These are phyloP conservation scores for Drosophila hydei DNA, from an alignment of 1,140 invertebrate species.

Conservation along the genomic window DNA sequence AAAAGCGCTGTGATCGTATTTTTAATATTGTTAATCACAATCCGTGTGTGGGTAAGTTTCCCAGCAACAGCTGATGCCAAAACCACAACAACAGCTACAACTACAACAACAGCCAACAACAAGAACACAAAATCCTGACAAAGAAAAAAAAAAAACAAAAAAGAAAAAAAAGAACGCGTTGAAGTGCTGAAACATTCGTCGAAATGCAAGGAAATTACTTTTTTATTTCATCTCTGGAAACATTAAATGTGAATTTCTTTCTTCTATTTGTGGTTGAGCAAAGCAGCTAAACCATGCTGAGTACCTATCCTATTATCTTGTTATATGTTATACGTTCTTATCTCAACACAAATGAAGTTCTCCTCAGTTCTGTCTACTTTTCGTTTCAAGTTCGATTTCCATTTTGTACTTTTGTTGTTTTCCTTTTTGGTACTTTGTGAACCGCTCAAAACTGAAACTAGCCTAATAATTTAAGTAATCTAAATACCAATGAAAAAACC, in stretches of 20 bases:
- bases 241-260: conserved; percentile 20
- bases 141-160: conserved; percentile 14
- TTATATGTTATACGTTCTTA: conserved; percentile 37
- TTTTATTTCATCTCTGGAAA: conserved; percentile 31
- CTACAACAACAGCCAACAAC: conserved; percentile 49
- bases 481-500: conserved; percentile 49
- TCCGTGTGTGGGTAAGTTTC: conserved; percentile 94
- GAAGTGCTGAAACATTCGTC: conserved; percentile 34
- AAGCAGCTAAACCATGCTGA: conserved; percentile 1
- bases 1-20: conserved; percentile 93
- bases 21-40: conserved; percentile 95
- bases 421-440: conserved; percentile 66
- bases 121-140: conserved; percentile 18
- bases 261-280: conserved; percentile 5
- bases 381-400: conserved; percentile 39
- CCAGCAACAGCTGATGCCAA: conserved; percentile 28
- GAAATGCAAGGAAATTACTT: conserved; percentile 33
- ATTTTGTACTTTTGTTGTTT: conserved; percentile 56
- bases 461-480: conserved; percentile 75
- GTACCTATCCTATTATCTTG: conserved; percentile 23
- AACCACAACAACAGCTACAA: conserved; percentile 34
- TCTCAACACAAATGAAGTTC: conserved; percentile 40
- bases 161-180: neutral
- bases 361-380: conserved; percentile 30
- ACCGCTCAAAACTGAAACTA: conserved; percentile 79